Base-by-base conservation (phyloP, 2,888 invertebrate genomes). In the Poecilobothrus nobilitatus region DNA sequence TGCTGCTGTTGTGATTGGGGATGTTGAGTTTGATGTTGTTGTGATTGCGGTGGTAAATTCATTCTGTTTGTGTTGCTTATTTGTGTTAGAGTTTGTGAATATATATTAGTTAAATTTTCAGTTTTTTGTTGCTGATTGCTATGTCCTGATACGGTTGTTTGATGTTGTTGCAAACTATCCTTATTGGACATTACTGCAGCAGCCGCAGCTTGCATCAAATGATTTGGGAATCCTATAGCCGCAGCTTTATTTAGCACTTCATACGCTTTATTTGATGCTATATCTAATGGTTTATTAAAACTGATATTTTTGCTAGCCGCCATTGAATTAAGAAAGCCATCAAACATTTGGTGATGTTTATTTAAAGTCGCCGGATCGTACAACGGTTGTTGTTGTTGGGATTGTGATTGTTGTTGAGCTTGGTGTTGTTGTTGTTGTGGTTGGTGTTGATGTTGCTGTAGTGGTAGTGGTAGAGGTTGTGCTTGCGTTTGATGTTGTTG, bases 181-280 rank as follows among this genome's bases (percentile, higher is more conserved):
- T 41, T 41, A 20, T 21, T 27, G 71, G 73, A n/a, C 71, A 72
- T 37, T 73, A 74, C 34, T 73, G 74, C 22, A 73, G 72, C 7
- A 73, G 74, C 33, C 74, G 75, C 65, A 74, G 77, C 70, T 75
- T 72, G 68, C 76, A 78, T 66, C 76, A 76, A 22, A 73, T 71
- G 20, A 27, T 63, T 81, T 0, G 81, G 76, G 53, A 80, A 80
- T 1, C 80, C 78, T 76, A 81, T 78, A 1, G 80, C 78, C 8
- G 82, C 81, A 1, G 82, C 80, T 8, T 81, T 77, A 73, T 81
- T 82, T 44, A 80, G 82, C 80, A 82, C 81, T 69, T 82, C 82
- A 67, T 81, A 79, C 0, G 82, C 81, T 72, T 82, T 82, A 63
- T 78, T 80, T 0, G 80, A 75, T 1, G 80, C 75, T 63, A 82